Evolutionary conservation across 2,797 vertebrate species (phyloP), one percentile per base, ranked within the genome.

Genomic region (Hypotaenidia okinawae): DNA sequence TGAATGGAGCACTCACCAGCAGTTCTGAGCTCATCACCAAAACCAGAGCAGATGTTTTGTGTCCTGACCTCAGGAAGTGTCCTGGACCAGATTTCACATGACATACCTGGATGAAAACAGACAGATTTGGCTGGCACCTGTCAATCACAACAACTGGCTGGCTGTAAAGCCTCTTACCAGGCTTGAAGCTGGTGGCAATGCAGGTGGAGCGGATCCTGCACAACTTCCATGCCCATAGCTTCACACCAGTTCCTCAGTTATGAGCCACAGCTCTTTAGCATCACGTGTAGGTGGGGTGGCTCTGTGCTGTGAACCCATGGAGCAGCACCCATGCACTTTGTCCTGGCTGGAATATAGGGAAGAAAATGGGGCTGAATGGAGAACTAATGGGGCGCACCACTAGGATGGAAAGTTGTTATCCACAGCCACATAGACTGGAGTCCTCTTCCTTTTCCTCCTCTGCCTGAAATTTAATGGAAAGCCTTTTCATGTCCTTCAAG

Each of bases 291-390:
- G 32, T 59, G 27, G 47, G 33, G 8, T 41, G 55, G 19, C 85
- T 55, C 45, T 39, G 59, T 0, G 1, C 7, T n/a, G n/a, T 28
- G 25, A 62, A 28, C 13, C 7, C 3, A 4, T 17, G 35, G 16
- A 69, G 57, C 9, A 47, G 10, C 11, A 41, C 39, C 58, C 27
- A 7, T 33, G 15, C 6, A 2, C 39, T 43, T 78, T 25, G 10
- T 51, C 18, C 43, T 72, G 33, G 10, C 27, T 61, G 39, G 41
- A 66, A 22, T 5, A 11, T 7, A 43, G 33, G 32, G 52, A 39
- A 45, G 10, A 21, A 77, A 45, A 17, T 39, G 24, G 24, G 41
- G 39, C 45, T 33, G 39, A 32, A 55, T 3, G 57, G 24, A 62
- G 62, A 86, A 30, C 14, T 5, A 32, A n/a, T 17, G 11, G 13